Evolutionary conservation across 2,797 vertebrate species (phyloP).

Genomic region (Alosa sapidissima): DNA sequence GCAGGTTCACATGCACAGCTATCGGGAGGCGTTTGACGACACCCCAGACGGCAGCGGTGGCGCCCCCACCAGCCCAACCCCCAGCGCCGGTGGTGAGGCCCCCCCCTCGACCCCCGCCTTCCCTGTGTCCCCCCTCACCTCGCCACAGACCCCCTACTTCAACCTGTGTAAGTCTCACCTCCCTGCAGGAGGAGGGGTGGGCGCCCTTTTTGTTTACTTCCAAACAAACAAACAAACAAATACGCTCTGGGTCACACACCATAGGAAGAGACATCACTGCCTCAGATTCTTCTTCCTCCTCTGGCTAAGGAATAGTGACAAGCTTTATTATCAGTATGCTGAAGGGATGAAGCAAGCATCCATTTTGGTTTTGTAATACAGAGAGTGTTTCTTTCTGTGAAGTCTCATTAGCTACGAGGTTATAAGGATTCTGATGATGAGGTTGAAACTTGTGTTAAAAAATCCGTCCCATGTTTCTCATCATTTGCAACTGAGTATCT

Average conservation of each 20-base stretch:
- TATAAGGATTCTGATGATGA: neutral
- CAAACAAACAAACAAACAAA: neutral
- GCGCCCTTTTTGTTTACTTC: neutral
- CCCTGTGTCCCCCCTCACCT: slow-evolving; percentile 71
- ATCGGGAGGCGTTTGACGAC: slow-evolving; percentile 89
- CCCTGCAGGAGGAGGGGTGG: slow-evolving; percentile 53
- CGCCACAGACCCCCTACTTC: slow-evolving; percentile 75
- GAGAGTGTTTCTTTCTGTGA: neutral
- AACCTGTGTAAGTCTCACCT: slow-evolving; percentile 72
- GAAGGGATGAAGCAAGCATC: neutral
- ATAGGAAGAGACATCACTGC: neutral
- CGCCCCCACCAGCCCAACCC: slow-evolving; percentile 70
- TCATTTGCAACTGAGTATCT: slow-evolving; percentile 17
- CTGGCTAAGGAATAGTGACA: neutral
- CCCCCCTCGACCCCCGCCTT: slow-evolving; percentile 72
- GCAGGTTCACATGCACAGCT: slow-evolving; percentile 65
- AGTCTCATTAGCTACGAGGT: neutral
- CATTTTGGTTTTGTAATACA: neutral
- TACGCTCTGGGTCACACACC: neutral
- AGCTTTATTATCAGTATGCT: neutral
- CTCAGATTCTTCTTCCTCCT: slow-evolving; percentile 12
- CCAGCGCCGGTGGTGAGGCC: slow-evolving; percentile 82
- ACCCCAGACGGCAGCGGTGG: slow-evolving; percentile 59
- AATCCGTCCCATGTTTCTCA: neutral
- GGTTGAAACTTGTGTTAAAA: neutral